Evolutionary conservation across 2,888 invertebrate genomes (phyloP), one percentile per base, ranked within the genome.

Genomic region (Cerceris rybyensis): DNA sequence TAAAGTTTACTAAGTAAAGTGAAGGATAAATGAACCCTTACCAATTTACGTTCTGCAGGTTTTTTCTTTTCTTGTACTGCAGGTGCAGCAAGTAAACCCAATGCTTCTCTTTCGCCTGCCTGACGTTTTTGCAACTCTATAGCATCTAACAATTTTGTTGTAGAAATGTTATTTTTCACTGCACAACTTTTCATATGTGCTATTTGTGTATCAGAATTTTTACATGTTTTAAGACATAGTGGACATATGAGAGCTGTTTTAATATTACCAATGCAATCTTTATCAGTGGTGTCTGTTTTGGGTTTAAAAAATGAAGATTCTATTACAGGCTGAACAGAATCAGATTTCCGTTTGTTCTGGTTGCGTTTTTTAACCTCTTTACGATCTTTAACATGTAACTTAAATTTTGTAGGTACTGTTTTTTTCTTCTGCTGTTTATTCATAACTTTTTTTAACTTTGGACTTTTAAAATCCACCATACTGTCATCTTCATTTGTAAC

Each of bases 111-210:
- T 80, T 93, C 93, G 54, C 88, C 87, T 8, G 88, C 88, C 81
- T 93, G 93, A 54, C 91, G 91, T 68, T 92, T 88, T 78, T 93
- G 93, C 43, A 93, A 81, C 60, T 91, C 88, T 17, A 92, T 84
- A 7, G 92, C 93, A 75, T 90, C 88, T 54, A 93, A 81, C 46
- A 93, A 84, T 70, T 91, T 89, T 64, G 89, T 88, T 1, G 91
- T 91, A 0, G 92, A 88, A 42, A 93, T 72, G 46, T 92, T 92
- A 81, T 93, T 88, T 75, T 90, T 92, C 2, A 79, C 43, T 5
- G 93, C 93, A 86, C 93, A 93, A 52, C 74, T 87, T 83, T 93
- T 93, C 78, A 92, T 88, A 71, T 93, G 93, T 41, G 81, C 65
- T 4, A 65, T 75, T 55, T 87, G 88, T 14, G 75, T 68, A 13